Conservation (phyloP, 1,140 invertebrate species). For the Paraescarpia echinospica region DNA sequence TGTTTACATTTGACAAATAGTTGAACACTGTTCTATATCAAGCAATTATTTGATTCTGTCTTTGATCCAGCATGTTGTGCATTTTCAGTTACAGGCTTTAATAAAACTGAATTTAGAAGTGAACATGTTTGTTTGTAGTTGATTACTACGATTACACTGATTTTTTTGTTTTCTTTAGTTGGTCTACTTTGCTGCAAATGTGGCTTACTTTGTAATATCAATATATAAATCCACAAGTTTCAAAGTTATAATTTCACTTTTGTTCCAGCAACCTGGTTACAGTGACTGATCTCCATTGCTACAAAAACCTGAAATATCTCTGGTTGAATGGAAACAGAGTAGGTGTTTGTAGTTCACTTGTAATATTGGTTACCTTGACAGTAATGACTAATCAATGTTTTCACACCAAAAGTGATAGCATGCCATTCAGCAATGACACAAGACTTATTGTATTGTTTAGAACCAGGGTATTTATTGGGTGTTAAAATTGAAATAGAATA, state of each 20-base stretch:
- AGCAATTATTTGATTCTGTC: too few species aligned
- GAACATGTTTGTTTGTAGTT: background rate
- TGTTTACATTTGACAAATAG: too few species aligned
- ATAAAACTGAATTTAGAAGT: background rate
- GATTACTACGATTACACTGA: background rate
- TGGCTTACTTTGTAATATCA: background rate
- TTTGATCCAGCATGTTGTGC: too few species aligned
- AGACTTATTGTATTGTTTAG: background rate
- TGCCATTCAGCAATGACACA: background rate
- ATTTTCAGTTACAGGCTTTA: too few species aligned
- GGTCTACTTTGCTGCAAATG: background rate
- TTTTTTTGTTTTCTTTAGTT: background rate
- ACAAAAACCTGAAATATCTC: conserved; percentile 13
- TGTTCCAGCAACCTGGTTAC: background rate
- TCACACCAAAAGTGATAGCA: background rate
- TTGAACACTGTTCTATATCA: too few species aligned
- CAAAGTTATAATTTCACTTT: background rate
- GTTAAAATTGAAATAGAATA: background rate
- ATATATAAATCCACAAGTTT: background rate
- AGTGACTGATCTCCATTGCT: background rate
- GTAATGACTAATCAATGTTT: background rate
- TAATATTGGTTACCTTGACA: background rate
- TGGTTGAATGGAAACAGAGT: conserved; percentile 17
- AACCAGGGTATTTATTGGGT: background rate
- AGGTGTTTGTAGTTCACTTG: background rate